Percentiles rank a stretch among this genome's conserved stretches.
phyloP scores from a whole-genome alignment of 2,113 vertebrate species.

The Rafetus swinhoei region DNA sequence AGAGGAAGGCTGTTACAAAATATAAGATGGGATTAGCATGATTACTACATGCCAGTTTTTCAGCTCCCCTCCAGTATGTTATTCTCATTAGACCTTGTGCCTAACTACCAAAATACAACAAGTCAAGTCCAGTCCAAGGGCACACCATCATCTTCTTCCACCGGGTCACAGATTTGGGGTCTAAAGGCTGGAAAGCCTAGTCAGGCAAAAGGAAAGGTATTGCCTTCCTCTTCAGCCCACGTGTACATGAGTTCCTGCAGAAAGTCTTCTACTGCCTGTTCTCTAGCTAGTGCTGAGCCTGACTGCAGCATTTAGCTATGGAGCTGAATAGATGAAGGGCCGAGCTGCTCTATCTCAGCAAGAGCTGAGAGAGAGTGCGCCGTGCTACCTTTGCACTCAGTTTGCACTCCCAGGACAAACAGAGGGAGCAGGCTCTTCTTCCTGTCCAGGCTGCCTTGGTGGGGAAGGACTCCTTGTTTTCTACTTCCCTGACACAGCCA shows the following conservation, averaged over 20 bases:
- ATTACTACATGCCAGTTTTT: slow-evolving; percentile 24
- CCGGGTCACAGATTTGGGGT: not conserved
- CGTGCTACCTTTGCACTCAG: not conserved
- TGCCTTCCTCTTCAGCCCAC: not conserved
- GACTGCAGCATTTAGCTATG: not conserved
- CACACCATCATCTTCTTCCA: not conserved
- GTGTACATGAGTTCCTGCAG: not conserved
- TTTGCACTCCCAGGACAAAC: not conserved
- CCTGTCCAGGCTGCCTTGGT: not conserved
- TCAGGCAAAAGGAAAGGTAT: not conserved
- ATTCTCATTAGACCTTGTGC: slow-evolving; percentile 19
- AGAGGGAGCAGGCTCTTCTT: fast-evolving
- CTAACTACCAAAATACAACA: slow-evolving; percentile 25
- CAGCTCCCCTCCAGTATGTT: slow-evolving; percentile 6
- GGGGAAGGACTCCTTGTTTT: fast-evolving
- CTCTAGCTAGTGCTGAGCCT: not conserved
- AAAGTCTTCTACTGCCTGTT: not conserved
- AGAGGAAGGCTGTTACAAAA: not conserved
- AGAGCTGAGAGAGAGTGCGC: not conserved
- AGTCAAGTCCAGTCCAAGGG: not conserved
- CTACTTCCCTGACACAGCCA: no score
- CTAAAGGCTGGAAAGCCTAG: not conserved
- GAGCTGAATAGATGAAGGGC: not conserved
- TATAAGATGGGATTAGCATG: slow-evolving; percentile 6
- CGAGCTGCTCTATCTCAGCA: not conserved